Evolutionary conservation across 37 sponge, comb jelly and placozoan species (phyloP), one percentile per base, ranked within the genome.

Genomic region (Crambe crambe): DNA sequence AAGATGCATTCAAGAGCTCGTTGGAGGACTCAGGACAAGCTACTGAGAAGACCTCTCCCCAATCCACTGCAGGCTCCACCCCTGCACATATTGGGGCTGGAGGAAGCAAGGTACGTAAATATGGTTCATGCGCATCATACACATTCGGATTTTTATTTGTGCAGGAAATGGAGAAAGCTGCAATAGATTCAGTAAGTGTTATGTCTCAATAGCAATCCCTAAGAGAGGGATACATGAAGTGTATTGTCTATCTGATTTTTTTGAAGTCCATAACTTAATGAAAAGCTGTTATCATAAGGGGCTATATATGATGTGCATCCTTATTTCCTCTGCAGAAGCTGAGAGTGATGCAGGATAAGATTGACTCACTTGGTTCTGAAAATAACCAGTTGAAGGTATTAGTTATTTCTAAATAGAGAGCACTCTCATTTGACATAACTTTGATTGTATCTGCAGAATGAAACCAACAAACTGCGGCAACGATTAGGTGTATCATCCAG

Each of bases 321-420:
- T 12, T 47, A 47, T 47, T 12, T 47, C 51, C 12, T 12, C 18
- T 68, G 10, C 57, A 92, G 92, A 84, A 68, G 18, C 1, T 79
- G 56, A 83, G 85, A 58, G 27, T 72, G 72, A 57, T 76, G 3
- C 78, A 87, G 51, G 81, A 87, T 31, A 84, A 84, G 42, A 2
- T 86, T 20, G 84, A 84, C 54, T 78, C 70, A 42, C 68, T 92
- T 1, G 23, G 70, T 27, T 37, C 31, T 34, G 87, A 87, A 71
- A 87, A 92, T 32, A 80, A 61, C 3, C 70, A 80, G 23, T 51
- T 92, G 35, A 87, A 80, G 80, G 92, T 92, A 54, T 36, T n/a
- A n/a, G n/a, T n/a, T n/a, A n/a, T n/a, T n/a, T n/a, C n/a, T n/a
- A n/a, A n/a, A n/a, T n/a, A n/a, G n/a, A n/a, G n/a, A n/a, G n/a